Evolutionary conservation across 2,888 invertebrate species (phyloP), one percentile per base, ranked within the genome.

Genomic region (Eristalis pertinax): DNA sequence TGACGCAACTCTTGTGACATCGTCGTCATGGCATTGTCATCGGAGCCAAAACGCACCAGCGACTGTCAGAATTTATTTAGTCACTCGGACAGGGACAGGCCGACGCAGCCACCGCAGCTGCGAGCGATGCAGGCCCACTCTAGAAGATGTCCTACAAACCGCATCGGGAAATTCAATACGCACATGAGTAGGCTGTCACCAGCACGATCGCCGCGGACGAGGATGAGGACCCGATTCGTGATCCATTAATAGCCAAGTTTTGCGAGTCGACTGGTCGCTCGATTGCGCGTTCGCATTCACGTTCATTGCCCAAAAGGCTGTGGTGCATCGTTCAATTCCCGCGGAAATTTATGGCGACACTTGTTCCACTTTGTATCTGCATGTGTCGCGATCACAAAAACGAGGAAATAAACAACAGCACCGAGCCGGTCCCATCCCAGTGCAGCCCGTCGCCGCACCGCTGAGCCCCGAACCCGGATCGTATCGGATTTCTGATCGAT

Each of bases 401-500:
- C 67, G 72, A 64, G 58, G 26, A 75, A 67, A 86, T 65, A 74
- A 74, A 70, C 68, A 60, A 83, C 62, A 50, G n/a, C 76, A 74
- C 63, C 41, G 64, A 65, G 50, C 64, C 19, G n/a, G 43, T n/a
- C 68, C 63, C 64, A 67, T 75, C 70, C 41, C 43, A 19, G 11
- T 26, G 63, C 43, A 50, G 4, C 43, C 43, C 24, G 24, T 58
- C 24, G 10, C 58, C 8, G 15, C 4, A 4, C 56, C 19, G 24
- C 58, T 13, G 58, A 26, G 58, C 60, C 64, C 29, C 64, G 41
- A 76, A 72, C 10, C 74, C 64, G 32, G 32, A 83, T 69, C 79
- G 68, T 87, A 87, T 87, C 87, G 64, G 58, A 87, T 87, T 84
- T 84, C 87, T 87, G 87, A 87, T 87, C 79, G 87, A 87, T 87